Conservation (phyloP, 2,888 invertebrate species). For the Drosophila flavopinicola region DNA sequence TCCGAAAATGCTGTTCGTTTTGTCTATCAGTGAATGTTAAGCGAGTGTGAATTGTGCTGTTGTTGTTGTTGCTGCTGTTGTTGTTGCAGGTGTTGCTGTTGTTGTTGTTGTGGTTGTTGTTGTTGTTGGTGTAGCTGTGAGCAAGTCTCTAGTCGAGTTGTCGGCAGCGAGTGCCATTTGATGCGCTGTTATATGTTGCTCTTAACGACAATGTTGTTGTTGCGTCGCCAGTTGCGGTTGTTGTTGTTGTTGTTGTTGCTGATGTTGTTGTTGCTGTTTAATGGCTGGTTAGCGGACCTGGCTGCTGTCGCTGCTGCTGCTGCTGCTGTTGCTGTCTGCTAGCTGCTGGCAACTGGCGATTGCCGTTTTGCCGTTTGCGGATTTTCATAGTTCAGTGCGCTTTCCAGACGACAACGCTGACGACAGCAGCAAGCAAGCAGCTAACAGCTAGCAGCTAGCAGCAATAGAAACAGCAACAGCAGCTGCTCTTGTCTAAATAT, state of each 20-base stretch:
- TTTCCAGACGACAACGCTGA: conserved; percentile 74
- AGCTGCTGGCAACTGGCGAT: conserved; percentile 44
- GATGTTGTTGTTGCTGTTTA: conserved; percentile 43
- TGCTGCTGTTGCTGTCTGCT: conserved; percentile 11
- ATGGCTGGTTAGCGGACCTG: conserved; percentile 61
- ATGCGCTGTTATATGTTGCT: conserved; percentile 55
- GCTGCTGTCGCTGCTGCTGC: conserved; percentile 37
- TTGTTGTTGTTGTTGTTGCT: conserved; percentile 12
- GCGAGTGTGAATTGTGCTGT: conserved; percentile 26
- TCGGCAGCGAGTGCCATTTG: conserved; percentile 73
- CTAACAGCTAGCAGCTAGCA: too few relatives aligned
- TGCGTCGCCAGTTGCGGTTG: too few relatives aligned
- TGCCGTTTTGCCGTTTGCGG: conserved; percentile 58
- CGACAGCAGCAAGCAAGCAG: conserved; percentile 56
- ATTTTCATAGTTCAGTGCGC: conserved; percentile 81
- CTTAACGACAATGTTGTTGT: conserved; percentile 25
- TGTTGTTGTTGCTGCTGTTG: conserved; percentile 14
- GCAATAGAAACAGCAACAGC: conserved; percentile 31
- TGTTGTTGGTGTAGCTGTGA: conserved; percentile 11
- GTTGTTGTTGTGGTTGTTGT: conserved; percentile 10
- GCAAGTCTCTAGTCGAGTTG: conserved; percentile 45
- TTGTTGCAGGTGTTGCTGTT: conserved; percentile 19
- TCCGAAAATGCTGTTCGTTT: conserved; percentile 9
- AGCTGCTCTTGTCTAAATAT: conserved; percentile 31
- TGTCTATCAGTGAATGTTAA: conserved; percentile 44